Base-by-base conservation (phyloP, 2,888 invertebrate genomes). In the Drosophila borborema region DNA sequence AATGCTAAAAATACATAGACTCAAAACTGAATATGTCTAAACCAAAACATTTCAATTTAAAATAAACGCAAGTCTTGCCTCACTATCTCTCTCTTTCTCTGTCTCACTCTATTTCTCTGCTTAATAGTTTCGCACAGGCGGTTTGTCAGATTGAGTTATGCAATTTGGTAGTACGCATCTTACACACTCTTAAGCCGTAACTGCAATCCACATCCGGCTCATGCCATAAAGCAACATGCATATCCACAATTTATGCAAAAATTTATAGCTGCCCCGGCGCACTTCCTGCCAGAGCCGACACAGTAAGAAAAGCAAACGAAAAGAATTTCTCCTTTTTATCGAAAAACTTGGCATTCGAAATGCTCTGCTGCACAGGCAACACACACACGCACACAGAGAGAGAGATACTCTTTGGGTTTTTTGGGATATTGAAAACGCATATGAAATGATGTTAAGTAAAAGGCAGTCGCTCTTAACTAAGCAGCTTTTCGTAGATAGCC, bases 301-400 rank as follows among this genome's bases (percentile, higher is more conserved):
- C 41, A 62, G n/a, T 64, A 64, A 61, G 38, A 53, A 62, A 71
- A 80, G 65, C 72, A 72, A 77, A 59, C 43, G 51, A 53, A 68
- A 82, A 68, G 67, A 82, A 72, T 68, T 68, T 62, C 64, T 74
- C 45, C 76, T 68, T 83, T 83, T 83, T 86, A 86, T 83, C 86
- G 72, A 75, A 72, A 81, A 89, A 88, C 77, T 85, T 85, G 89
- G 85, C 85, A 85, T 68, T 68, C 71, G 67, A 68, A 81, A 77
- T 72, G 71, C 71, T 63, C 59, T 54, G 40, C 61, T 43, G 49
- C 71, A 70, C 75, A 69, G 40, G 41, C 31, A 43, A 18, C 46
- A 75, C 64, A 55, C 55, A 45, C 65, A 46, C 66, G 64, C 58
- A 23, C 23, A 23, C 23, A 41, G n/a, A 31, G 9, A 51, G 3